These are phyloP conservation scores for Bufo gargarizans DNA, from an alignment of 2,113 vertebrate species.

Conservation along the genomic window DNA sequence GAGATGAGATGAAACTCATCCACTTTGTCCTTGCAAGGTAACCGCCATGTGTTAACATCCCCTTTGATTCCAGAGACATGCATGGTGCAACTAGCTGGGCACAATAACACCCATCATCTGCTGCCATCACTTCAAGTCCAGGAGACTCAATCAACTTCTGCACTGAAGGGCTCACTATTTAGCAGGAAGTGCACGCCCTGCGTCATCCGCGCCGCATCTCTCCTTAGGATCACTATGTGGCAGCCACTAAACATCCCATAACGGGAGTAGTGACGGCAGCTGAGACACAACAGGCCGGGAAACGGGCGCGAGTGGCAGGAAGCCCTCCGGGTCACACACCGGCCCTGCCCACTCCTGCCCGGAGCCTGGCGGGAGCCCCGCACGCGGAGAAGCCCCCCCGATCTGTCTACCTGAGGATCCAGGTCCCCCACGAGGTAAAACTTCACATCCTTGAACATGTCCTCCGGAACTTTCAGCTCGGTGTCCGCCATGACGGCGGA, in stretches of 20 bases:
- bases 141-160: background rate
- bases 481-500: constrained; percentile 61
- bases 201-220: background rate
- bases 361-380: too few relatives aligned
- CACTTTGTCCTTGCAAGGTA: too few relatives aligned
- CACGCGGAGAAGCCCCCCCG: too few relatives aligned
- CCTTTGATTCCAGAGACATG: too few relatives aligned
- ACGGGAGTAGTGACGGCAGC: background rate
- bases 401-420: constrained; percentile 86
- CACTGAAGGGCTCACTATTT: constrained; percentile 54
- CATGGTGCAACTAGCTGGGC: too few relatives aligned
- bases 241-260: constrained; percentile 22
- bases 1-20: too few relatives aligned
- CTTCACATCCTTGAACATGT: constrained; percentile 96
- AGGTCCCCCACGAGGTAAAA: constrained; percentile 96
- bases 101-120: background rate
- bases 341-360: background rate
- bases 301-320: rapidly evolving
- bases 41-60: too few relatives aligned
- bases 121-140: background rate
- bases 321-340: background rate
- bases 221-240: constrained; percentile 41
- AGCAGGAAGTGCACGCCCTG: constrained; percentile 61
- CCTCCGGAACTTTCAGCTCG: constrained; percentile 80
- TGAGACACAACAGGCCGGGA: background rate